Evolutionary conservation across 2,888 invertebrate genomes (phyloP).

Genomic region (Pecten maximus): DNA sequence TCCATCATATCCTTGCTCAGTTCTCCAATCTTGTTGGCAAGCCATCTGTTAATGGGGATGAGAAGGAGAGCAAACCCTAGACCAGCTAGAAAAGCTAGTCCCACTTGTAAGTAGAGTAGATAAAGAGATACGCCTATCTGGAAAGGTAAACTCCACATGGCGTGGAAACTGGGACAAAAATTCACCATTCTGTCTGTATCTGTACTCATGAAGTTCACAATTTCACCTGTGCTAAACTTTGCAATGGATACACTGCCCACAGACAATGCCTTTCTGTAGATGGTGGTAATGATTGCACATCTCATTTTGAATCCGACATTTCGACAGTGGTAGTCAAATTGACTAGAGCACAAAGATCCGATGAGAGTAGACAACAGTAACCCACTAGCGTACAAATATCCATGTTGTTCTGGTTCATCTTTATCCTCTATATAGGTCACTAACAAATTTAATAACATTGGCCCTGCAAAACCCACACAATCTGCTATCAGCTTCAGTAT

Average conservation of each 20-base stretch:
- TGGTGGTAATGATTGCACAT: constrained; percentile 90
- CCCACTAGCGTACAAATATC: constrained; percentile 85
- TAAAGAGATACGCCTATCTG: constrained; percentile 82
- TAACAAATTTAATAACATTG: constrained; percentile 92
- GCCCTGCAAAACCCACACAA: constrained; percentile 92
- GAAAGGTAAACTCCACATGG: constrained; percentile 97
- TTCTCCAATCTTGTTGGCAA: constrained; percentile 93
- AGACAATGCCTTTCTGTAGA: constrained; percentile 89
- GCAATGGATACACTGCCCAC: constrained; percentile 83
- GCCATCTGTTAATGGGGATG: constrained; percentile 95
- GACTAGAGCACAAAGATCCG: constrained; percentile 91
- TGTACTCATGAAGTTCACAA: constrained; percentile 97
- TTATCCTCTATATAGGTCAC: constrained; percentile 90
- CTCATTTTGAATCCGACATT: constrained; percentile 92
- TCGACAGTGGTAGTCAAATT: constrained; percentile 93
- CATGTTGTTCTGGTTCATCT: constrained; percentile 85
- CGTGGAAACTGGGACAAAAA: constrained; percentile 97
- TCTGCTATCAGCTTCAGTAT: constrained; percentile 90
- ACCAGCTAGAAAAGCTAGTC: constrained; percentile 95
- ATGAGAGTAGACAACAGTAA: constrained; percentile 87
- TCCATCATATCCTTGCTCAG: constrained; percentile 94
- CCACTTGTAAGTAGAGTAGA: constrained; percentile 85
- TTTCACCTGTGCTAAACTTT: constrained; percentile 88
- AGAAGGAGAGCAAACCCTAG: constrained; percentile 92
- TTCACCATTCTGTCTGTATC: constrained; percentile 97